A percentile compares a stretch with the other conserved stretches of the same genome.
Conservation (phyloP, 2,113 vertebrate genomes). For the Eulacestoma nigropectus region DNA sequence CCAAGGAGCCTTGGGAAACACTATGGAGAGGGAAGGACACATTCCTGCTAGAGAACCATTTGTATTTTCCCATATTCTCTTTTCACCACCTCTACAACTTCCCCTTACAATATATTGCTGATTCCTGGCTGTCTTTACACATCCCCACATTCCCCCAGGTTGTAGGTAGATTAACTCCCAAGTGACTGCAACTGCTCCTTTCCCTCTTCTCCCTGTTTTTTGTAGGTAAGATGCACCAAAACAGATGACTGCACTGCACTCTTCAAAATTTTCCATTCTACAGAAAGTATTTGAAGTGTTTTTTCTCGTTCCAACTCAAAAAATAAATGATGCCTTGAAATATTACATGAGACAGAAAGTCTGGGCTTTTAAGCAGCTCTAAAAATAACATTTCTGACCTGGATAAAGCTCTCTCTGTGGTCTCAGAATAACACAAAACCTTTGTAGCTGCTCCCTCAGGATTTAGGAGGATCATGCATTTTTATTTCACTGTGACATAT, state of each 20-base stretch:
- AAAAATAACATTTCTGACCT: neutral
- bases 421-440: neutral
- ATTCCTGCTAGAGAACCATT: neutral
- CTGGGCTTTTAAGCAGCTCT: neutral
- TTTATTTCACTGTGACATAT: neutral
- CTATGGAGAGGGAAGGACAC: neutral
- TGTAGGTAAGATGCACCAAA: neutral
- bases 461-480: accelerated
- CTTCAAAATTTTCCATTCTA: neutral
- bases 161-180: neutral
- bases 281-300: neutral
- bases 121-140: neutral
- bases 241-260: neutral
- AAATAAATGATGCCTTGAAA: neutral
- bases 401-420: neutral
- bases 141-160: neutral
- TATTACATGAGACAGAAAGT: neutral
- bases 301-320: neutral
- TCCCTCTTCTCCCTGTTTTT: neutral
- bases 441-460: neutral
- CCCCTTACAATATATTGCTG: neutral
- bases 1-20: neutral
- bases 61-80: neutral
- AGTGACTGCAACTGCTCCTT: neutral
- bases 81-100: neutral